Percentiles rank a stretch among this genome's conserved stretches.
phyloP scores from a whole-genome alignment of 2,113 vertebrate genomes.

The Platysteira castanea region DNA sequence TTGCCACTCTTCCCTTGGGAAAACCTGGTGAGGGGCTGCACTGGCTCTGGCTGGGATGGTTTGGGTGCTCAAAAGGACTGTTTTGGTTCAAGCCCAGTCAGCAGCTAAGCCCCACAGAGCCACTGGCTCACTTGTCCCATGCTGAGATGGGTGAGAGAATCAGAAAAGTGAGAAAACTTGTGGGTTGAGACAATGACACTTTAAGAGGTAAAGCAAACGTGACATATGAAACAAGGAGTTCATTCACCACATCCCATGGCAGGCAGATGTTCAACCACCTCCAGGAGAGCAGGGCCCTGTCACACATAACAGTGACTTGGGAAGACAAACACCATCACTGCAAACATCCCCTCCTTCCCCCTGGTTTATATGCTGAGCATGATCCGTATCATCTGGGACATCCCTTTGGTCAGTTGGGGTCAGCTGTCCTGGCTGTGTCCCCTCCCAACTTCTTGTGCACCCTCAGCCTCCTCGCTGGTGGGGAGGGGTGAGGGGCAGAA shows the following conservation, averaged over 20 bases:
- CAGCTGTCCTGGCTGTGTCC: background rate
- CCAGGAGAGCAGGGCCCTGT: background rate
- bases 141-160: background rate
- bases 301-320: rapidly evolving
- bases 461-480: background rate
- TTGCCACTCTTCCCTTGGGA: background rate
- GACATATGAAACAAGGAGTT: background rate
- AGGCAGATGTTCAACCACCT: background rate
- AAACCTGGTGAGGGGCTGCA: background rate
- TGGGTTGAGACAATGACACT: background rate
- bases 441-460: background rate
- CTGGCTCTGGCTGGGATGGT: background rate
- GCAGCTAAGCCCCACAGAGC: background rate
- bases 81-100: background rate
- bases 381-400: background rate
- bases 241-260: background rate
- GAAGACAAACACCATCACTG: background rate
- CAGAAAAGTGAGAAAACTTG: background rate
- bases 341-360: background rate
- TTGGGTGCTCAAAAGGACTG: background rate
- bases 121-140: rapidly evolving
- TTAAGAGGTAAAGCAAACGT: background rate
- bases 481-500: background rate
- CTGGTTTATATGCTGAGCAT: background rate
- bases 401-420: background rate